Evolutionary conservation across 2,888 invertebrate genomes (phyloP), one percentile per base, ranked within the genome.

Genomic region (Hoplodrina ambigua): DNA sequence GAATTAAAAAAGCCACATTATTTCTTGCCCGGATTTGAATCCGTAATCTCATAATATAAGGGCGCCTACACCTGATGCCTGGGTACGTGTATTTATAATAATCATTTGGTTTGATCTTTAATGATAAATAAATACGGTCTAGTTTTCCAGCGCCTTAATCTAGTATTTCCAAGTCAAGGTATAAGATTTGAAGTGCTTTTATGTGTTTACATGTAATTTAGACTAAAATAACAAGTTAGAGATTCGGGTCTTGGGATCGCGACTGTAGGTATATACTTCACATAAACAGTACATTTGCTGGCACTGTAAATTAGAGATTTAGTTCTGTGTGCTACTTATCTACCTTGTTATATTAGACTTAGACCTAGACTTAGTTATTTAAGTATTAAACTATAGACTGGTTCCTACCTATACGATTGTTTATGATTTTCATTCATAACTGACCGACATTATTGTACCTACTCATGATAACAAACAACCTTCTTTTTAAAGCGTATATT

Each of bases 91-190:
- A 41, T 41, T 13, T 13, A 41, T 17, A 13, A 44, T 46, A 46
- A 46, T 46, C 5, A 46, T 55, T 19, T 61, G 15, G 57, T 61
- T 74, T 77, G 71, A 74, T 78, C 49, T 77, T 77, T 54, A 20
- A 10, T n/a, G 11, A n/a, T 70, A 78, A 77, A 74, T 70, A 77
- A 61, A 62, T 41, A 8, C 58, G 33, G 37, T 20, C 49, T 37
- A 37, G 25, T 71, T 62, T 59, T 69, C 19, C 33, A 41, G 33
- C 25, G 41, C 50, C 59, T 37, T 44, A 71, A 71, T 13, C 44
- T 20, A 50, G 44, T 33, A 52, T 17, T 44, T 33, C 15, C 58
- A 55, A 59, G 55, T 33, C 44, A n/a, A 75, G 50, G 49, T 67
- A 20, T 59, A 44, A 37, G 15, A 37, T 59, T 59, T 50, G 37